Base-by-base conservation (phyloP, 2,888 invertebrate genomes). In the Encarsia formosa region DNA sequence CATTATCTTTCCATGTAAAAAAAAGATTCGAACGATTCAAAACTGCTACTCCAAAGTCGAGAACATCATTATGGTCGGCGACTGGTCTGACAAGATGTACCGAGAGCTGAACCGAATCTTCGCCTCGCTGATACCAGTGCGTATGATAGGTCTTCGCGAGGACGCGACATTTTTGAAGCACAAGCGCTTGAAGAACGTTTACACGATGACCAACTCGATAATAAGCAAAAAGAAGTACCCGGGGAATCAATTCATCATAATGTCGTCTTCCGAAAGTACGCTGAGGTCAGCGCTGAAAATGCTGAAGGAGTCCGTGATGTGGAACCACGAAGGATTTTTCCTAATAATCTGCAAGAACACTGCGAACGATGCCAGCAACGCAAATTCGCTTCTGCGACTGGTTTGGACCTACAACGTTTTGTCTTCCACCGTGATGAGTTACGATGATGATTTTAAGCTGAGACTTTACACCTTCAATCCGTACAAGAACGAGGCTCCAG, bases 291-390 rank as follows among this genome's bases (percentile, higher is more conserved):
- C 15, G 24, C 41, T 48, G 19, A 22, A 19, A 19, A 19, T 15
- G 1, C 13, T 49, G 8, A 42, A 41, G 16, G 6, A 8, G 5
- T 31, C 49, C 11, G 16, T 22, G 15, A 37, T 41, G 42, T 42
- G 49, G 42, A 42, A 42, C 37, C 29, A 35, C 13, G 16, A 29
- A 20, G 49, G 43, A 38, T 41, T 49, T 8, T 49, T 49, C 11
- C n/a, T 37, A 18, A 9, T 49, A 31, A 23, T 43, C 6, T 34
- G 34, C 35, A 9, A 19, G 6, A 34, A 48, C 15, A 1, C 15
- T 15, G 5, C 11, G 5, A 22, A 34, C 11, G 23, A 41, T 5
- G 40, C 40, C 5, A 24, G 26, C n/a, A 18, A 15, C 1, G 48
- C 48, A 9, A 8, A 4, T 15, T 34, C 19, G 5, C 20, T 40